Conservation (phyloP, 2,113 vertebrate species). For the Syngnathus typhle region DNA sequence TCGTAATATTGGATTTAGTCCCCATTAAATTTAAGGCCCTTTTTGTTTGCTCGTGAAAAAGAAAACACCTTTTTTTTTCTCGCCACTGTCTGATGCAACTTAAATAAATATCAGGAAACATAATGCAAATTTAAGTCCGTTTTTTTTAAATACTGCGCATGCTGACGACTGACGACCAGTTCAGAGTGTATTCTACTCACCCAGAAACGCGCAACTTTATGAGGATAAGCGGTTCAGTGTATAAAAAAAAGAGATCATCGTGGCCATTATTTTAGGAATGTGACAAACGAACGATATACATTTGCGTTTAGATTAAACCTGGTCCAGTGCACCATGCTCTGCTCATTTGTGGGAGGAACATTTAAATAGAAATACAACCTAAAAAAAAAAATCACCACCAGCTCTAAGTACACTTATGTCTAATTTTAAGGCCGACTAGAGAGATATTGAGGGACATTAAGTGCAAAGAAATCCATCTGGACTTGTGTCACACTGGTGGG, state of each 20-base stretch:
- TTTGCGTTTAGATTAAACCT: no score
- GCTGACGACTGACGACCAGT: no score
- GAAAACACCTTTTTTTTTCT: constrained; percentile 38
- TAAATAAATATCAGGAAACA: background rate
- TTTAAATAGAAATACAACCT: background rate
- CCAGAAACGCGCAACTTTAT: no score
- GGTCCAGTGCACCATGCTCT: background rate
- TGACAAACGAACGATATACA: no score
- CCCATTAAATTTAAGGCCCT: constrained; percentile 29
- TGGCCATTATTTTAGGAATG: no score
- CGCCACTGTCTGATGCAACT: background rate
- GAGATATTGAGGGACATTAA: constrained; percentile 59
- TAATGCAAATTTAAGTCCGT: background rate
- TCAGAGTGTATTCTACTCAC: no score
- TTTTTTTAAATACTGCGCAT: no score
- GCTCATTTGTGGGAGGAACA: constrained; percentile 47
- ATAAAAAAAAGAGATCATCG: no score
- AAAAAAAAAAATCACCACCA: constrained; percentile 12
- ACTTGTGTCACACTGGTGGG: constrained; percentile 50
- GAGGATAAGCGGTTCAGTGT: no score
- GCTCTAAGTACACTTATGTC: constrained; percentile 54
- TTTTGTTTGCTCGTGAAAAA: constrained; percentile 34
- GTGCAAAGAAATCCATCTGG: constrained; percentile 62
- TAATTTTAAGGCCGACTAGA: constrained; percentile 50
- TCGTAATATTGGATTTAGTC: constrained; percentile 39